These are phyloP conservation scores for Archilochus colubris DNA, from an alignment of 2,113 vertebrate genomes.

Conservation along the genomic window DNA sequence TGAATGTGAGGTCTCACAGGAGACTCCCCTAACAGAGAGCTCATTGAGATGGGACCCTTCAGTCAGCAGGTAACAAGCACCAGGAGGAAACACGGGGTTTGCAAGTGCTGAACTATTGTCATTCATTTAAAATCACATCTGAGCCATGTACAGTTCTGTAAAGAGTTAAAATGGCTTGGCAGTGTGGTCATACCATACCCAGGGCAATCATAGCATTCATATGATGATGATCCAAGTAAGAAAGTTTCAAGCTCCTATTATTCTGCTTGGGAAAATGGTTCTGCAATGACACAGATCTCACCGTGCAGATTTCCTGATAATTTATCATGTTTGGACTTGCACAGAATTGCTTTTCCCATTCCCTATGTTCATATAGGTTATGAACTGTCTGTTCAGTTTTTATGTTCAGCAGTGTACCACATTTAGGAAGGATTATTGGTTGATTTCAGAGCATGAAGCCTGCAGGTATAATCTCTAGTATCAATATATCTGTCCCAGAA, in stretches of 20 bases:
- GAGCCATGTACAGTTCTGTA: not conserved
- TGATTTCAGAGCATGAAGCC: not conserved
- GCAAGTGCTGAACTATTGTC: not conserved
- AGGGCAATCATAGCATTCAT: not conserved
- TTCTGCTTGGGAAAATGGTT: slow-evolving; percentile 14
- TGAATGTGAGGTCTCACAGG: not conserved
- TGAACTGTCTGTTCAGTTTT: not conserved
- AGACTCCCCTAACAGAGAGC: not conserved
- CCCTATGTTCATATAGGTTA: not conserved
- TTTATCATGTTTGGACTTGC: not conserved
- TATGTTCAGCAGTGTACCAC: not conserved
- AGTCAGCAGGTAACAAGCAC: not conserved
- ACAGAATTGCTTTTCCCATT: not conserved
- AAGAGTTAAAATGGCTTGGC: slow-evolving; percentile 9
- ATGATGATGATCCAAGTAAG: not conserved
- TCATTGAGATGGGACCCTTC: not conserved
- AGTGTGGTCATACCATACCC: not conserved
- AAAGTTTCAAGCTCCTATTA: not conserved
- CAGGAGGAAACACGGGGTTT: not conserved
- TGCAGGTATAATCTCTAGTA: not conserved
- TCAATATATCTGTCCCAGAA: not conserved
- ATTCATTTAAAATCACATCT: not conserved
- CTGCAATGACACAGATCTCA: not conserved
- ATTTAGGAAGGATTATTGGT: not conserved
- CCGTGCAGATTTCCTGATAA: slow-evolving; percentile 8